These are phyloP conservation scores for Epinephelus awoara DNA, from an alignment of 2,797 vertebrate species.

Conservation along the genomic window DNA sequence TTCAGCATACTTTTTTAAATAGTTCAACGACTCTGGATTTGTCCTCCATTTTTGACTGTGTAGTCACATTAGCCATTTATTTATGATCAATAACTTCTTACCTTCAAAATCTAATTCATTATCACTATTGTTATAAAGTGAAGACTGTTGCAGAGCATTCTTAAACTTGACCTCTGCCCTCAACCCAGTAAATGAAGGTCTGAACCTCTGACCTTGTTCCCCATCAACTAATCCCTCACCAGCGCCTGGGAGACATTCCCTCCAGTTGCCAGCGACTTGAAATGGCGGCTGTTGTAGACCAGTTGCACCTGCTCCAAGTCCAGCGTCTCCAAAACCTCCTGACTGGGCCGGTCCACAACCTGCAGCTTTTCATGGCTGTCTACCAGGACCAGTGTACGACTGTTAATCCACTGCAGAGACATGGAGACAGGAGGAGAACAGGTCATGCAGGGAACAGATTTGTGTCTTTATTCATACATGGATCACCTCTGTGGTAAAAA, in stretches of 20 bases:
- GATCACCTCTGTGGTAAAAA: background rate
- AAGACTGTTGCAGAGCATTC: background rate
- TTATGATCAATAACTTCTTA: background rate
- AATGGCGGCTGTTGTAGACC: constrained; percentile 98
- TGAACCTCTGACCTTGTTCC: constrained; percentile 58
- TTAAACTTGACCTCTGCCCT: background rate
- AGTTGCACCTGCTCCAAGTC: constrained; percentile 96
- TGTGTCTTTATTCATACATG: background rate
- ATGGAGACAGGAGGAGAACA: background rate
- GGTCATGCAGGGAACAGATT: background rate
- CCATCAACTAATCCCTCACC: constrained; percentile 86
- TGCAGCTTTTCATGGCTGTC: constrained; percentile 96
- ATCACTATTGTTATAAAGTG: background rate
- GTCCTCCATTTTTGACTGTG: too few relatives aligned
- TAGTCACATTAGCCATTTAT: background rate
- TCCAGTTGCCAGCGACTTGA: constrained; percentile 97
- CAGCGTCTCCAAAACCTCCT: constrained; percentile 93
- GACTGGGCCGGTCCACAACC: constrained; percentile 94
- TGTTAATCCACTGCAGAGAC: constrained; percentile 93
- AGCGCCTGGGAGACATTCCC: constrained; percentile 98
- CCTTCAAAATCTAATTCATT: background rate
- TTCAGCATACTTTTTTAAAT: background rate
- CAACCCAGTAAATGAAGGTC: background rate
- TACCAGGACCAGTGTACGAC: constrained; percentile 92
- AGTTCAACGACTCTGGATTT: too few relatives aligned